Base-by-base conservation (phyloP, 2,888 invertebrate genomes). In the Rotaria sp. region DNA sequence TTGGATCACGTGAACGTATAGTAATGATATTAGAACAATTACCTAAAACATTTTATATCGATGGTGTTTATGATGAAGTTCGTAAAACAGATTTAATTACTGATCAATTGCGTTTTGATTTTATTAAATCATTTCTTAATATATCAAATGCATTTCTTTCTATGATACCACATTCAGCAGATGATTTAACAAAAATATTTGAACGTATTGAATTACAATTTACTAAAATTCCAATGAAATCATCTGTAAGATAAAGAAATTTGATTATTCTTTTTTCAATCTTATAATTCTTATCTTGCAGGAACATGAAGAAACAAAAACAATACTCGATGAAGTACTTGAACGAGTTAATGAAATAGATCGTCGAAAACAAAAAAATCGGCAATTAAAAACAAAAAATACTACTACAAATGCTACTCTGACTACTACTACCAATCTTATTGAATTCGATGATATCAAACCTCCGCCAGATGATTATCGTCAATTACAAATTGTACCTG, bases 401-500 rank as follows among this genome's bases (percentile, higher is more conserved):
- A 30, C 35, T 5, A 67, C 35, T 10, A 10, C 59, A n/a, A n/a
- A 48, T 15, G 10, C 7, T 11, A 48, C 21, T 24, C 5, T 15
- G 1, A 45, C 41, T 45, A 38, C 24, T 26, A 45, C 26, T 8
- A 38, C 21, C 11, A 10, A 80, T 41, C 0, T 7, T 41, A 10
- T 11, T 26, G 7, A 10, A 80, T 3, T 11, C 0, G 5, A 30
- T 13, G 35, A 67, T 35, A n/a, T 74, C 10, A 45, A 21, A 15
- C 80, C 41, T 45, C 80, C 80, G n/a, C 80, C 80, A 26, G 90
- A 92, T 2, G 88, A 89, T 87, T 91, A 89, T 88, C 88, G 90
- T 8, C 85, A 87, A 2, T 80, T 90, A n/a, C 87, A 89, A 15
- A 87, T 89, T 7, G 85, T 89, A 24, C 91, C 91, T 0, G 88